phyloP scores from a whole-genome alignment of 2,113 vertebrate species.

The Microcebus griseorufus region DNA sequence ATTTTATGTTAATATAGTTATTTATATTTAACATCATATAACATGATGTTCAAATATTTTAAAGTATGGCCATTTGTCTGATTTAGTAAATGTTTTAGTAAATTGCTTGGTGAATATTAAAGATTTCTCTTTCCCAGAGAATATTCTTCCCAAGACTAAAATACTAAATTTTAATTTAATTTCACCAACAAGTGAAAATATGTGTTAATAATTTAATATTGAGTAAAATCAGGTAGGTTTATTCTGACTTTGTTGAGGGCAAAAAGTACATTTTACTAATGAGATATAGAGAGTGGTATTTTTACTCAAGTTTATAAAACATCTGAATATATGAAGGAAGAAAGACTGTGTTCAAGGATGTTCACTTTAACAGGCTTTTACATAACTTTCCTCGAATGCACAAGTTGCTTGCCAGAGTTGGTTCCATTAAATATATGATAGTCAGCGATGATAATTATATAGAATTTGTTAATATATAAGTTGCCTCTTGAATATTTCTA shows the following conservation, averaged over 20 bases:
- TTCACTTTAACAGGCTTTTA: background rate
- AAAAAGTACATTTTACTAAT: background rate
- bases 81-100: conserved; percentile 1
- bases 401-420: background rate
- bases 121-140: background rate
- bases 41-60: background rate
- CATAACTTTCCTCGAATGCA: background rate
- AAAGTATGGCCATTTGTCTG: background rate
- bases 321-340: background rate
- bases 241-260: background rate
- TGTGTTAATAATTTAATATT: background rate
- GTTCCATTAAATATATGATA: background rate
- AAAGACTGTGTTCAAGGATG: background rate
- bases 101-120: background rate
- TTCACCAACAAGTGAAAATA: background rate
- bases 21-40: background rate
- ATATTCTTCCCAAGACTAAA: conserved; percentile 47
- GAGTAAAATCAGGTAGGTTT: background rate
- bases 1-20: conserved; percentile 18
- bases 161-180: background rate
- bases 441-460: background rate
- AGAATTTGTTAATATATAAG: background rate
- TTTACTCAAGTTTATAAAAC: background rate
- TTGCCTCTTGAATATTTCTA: background rate
- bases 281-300: background rate